phyloP scores from a whole-genome alignment of 2,888 invertebrate species.

The Lasiommata megera region DNA sequence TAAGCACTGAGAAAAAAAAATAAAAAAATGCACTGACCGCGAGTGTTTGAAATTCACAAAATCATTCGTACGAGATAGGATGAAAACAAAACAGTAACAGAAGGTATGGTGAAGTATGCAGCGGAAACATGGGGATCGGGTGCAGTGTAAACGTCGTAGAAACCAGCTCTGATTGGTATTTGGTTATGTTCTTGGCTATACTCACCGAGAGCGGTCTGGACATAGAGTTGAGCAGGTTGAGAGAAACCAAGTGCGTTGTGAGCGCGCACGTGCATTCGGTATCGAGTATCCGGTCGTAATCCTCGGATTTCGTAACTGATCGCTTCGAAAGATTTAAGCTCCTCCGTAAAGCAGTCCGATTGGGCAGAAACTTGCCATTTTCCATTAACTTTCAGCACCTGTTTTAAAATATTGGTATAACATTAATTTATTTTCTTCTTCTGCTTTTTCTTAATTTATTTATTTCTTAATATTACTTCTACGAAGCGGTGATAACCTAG shows the following conservation, averaged over 20 bases:
- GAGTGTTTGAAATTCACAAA: slow-evolving; percentile 51
- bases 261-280: slow-evolving; percentile 91
- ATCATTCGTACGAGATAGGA: slow-evolving; percentile 57
- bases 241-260: slow-evolving; percentile 93
- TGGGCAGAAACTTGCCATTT: slow-evolving; percentile 82
- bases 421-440: background rate
- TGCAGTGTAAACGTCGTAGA: slow-evolving; percentile 76
- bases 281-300: slow-evolving; percentile 89
- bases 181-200: slow-evolving; percentile 76
- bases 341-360: slow-evolving; percentile 80
- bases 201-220: slow-evolving; percentile 95
- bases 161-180: slow-evolving; percentile 69
- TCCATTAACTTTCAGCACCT: slow-evolving; percentile 86
- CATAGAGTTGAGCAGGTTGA: slow-evolving; percentile 86
- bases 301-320: slow-evolving; percentile 85
- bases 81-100: slow-evolving; percentile 54
- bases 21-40: slow-evolving; percentile 33
- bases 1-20: slow-evolving; percentile 42
- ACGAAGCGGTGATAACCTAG: too few relatives aligned
- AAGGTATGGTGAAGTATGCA: slow-evolving; percentile 51
- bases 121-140: slow-evolving; percentile 57
- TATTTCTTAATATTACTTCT: too few relatives aligned
- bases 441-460: too few relatives aligned
- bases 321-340: slow-evolving; percentile 83
- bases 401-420: slow-evolving; percentile 16